Percentiles rank a stretch among this genome's conserved stretches.
Conservation (phyloP, 2,113 vertebrate species). For the Gavia stellata region DNA sequence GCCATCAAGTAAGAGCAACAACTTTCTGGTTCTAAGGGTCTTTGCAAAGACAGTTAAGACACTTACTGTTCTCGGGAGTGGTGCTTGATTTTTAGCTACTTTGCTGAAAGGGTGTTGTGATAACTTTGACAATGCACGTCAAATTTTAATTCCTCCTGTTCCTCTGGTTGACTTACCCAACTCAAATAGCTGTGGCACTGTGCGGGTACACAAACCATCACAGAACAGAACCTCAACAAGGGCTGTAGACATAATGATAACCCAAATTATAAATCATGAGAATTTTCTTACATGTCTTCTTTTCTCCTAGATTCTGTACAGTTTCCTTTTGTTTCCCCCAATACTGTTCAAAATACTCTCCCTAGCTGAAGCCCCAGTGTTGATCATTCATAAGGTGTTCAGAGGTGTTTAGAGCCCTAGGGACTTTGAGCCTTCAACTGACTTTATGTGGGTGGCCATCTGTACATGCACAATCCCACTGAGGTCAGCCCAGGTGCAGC, state of each 20-base stretch:
- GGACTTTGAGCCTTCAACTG: not conserved
- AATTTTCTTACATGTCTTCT: not conserved
- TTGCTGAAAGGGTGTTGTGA: not conserved
- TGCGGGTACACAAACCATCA: not conserved
- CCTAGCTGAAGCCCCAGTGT: not conserved
- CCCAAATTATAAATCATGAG: not conserved
- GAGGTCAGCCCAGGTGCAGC: not conserved
- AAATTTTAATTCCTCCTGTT: not conserved
- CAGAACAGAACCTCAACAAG: not conserved
- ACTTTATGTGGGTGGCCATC: not conserved
- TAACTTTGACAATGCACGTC: not conserved
- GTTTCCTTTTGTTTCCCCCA: not conserved
- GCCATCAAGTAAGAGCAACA: not conserved
- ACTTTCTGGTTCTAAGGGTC: not conserved
- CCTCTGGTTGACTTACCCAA: not conserved
- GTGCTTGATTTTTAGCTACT: not conserved
- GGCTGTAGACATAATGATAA: not conserved
- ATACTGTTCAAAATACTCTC: not conserved
- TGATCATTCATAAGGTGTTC: fast-evolving
- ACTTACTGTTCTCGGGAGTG: not conserved
- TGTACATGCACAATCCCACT: fast-evolving
- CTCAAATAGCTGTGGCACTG: not conserved
- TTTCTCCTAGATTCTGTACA: not conserved
- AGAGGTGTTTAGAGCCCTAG: not conserved
- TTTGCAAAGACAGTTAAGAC: not conserved